These are phyloP conservation scores for Coptodon rendalli DNA, from an alignment of 2,113 vertebrate species.

Conservation along the genomic window DNA sequence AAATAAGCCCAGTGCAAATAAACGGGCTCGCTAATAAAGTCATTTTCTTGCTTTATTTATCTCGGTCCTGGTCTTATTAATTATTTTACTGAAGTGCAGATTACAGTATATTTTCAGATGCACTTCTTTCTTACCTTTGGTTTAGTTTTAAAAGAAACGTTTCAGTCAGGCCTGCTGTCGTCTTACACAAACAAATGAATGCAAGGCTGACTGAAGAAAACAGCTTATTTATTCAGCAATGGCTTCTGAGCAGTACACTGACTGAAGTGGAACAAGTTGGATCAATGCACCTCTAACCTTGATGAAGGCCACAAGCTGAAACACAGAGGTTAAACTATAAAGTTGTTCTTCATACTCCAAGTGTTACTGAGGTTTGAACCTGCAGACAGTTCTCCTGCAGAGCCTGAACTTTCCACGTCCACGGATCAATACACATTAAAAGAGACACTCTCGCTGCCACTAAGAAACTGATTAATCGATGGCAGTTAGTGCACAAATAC, in stretches of 20 bases:
- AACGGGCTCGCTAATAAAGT: not conserved
- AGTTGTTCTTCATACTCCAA: not conserved
- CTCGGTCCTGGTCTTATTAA: not conserved
- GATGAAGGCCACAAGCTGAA: not conserved
- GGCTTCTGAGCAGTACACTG: rapidly evolving
- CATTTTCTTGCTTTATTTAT: not conserved
- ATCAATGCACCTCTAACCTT: not conserved
- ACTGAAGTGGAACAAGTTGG: not conserved
- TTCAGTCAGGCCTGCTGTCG: not conserved
- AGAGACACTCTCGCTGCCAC: not conserved
- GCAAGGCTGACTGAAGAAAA: not conserved
- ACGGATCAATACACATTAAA: not conserved
- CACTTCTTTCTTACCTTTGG: not conserved
- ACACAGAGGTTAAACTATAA: not conserved
- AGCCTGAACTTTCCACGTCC: not conserved
- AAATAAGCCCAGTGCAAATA: not conserved
- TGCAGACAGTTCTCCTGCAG: not conserved
- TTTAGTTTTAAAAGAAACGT: not conserved
- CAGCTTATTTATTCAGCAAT: rapidly evolving
- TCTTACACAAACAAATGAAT: not conserved
- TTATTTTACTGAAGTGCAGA: not conserved
- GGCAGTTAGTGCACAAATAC: not conserved
- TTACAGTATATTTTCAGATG: not conserved
- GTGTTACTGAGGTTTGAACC: not conserved
- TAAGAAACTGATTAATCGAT: not conserved